Percentiles rank a stretch among this genome's conserved stretches.
phyloP scores from a whole-genome alignment of 2,797 vertebrate genomes.

The Ptychadena robeensis region DNA sequence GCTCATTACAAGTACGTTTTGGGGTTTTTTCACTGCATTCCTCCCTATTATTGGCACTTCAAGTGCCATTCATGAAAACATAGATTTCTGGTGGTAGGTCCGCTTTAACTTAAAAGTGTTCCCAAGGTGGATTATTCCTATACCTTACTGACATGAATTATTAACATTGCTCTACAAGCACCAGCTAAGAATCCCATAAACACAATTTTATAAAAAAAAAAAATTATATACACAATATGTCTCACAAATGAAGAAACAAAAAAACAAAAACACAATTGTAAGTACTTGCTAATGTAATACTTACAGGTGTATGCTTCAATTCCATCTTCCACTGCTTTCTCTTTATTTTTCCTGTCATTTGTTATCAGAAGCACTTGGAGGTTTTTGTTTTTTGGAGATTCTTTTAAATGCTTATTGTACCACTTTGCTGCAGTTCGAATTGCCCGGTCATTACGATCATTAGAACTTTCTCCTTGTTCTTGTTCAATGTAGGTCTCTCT shows the following conservation, averaged over 20 bases:
- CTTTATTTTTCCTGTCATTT: constrained; percentile 90
- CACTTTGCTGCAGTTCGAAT: constrained; percentile 89
- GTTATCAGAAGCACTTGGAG: constrained; percentile 88
- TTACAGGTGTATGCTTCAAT: constrained; percentile 89
- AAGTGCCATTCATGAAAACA: too few species aligned
- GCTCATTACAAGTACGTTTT: too few species aligned
- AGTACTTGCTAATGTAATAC: constrained; percentile 39
- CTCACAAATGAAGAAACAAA: not conserved
- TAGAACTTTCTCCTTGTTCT: constrained; percentile 88
- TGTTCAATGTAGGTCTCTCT: constrained; percentile 94
- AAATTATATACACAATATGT: too few species aligned
- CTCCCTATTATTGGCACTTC: too few species aligned
- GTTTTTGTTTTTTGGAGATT: constrained; percentile 67
- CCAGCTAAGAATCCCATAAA: too few species aligned
- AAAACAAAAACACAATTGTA: not conserved
- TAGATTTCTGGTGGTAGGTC: too few species aligned
- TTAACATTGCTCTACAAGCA: too few species aligned
- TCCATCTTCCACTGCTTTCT: constrained; percentile 84
- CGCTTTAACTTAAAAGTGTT: too few species aligned
- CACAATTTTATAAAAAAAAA: too few species aligned
- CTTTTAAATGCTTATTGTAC: constrained; percentile 88
- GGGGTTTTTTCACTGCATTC: too few species aligned
- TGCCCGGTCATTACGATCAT: constrained; percentile 93
- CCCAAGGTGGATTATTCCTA: too few species aligned
- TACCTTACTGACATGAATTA: too few species aligned